Base-by-base conservation (phyloP, 2,888 invertebrate genomes). In the Pachymerium ferrugineum region DNA sequence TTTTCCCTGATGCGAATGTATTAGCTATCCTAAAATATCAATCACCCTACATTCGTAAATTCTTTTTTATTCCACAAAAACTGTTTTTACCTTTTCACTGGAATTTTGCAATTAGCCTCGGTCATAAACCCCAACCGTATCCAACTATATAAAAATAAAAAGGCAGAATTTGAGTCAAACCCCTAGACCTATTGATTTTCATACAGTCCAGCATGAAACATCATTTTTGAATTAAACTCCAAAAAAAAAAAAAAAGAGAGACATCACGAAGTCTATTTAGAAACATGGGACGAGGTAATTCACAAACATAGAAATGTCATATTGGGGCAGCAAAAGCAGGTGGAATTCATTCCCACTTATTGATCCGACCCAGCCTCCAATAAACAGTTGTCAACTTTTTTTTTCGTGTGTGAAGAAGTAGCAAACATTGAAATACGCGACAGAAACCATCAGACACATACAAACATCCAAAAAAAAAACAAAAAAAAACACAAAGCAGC, bases 1-100 rank as follows among this genome's bases (percentile, higher is more conserved):
- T 97, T 86, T 97, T 97, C 35, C 99, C 99, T n/a, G 98, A 98
- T 1, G 98, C 97, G 85, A 99, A 99, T 74, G 98, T 99, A 81
- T 94, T 87, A 74, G 97, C 95, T 35, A 99, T 92, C 71, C 95
- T 84, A 67, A 54, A 73, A 67, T 38, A 31, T 72, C 14, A 70
- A 47, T 72, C 25, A 72, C 31, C 72, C 16, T 28, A 72, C 25
- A 73, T 2, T 22, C n/a, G 35, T 16, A 74, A 28, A 68, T 68
- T 68, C 25, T 22, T 54, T 10, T 68, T 68, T 30, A 68, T 31
- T 68, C 22, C 28, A 16, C 68, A 33, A 54, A 68, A 31, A 31
- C 25, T 33, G n/a, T n/a, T 67, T 42, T 42, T 31, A 83, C 83
- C 83, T 93, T 85, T 95, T 93, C 1, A 98, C 96, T 1, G 98